Evolutionary conservation across 2,797 vertebrate genomes (phyloP), one percentile per base, ranked within the genome.

Genomic region (Periparus ater): DNA sequence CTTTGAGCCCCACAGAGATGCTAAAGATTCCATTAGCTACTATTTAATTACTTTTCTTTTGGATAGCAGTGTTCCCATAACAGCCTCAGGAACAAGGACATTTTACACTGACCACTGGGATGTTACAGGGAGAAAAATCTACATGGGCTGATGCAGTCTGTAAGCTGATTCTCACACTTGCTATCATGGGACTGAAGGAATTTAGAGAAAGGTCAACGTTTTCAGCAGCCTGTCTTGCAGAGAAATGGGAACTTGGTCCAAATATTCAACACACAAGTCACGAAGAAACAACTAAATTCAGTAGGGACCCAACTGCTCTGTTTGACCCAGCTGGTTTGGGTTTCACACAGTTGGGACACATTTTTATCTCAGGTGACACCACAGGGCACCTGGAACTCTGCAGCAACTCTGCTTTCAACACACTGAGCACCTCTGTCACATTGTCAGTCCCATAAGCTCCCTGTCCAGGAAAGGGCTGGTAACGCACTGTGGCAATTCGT

Each of bases 391-490:
- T 63, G 78, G 45, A 89, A 76, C 47, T 42, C 11, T 15, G 8
- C 20, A 55, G 42, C 48, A 94, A 15, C 7, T 67, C 60, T 15
- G 8, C 10, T 27, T 45, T 71, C 79, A 85, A 61, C 8, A 67
- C 6, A 65, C 27, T 21, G n/a, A 78, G 25, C 36, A 83, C 12
- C 70, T 79, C 74, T 77, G 40, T 29, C 54, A 66, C 80, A 27
- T 42, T 60, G 55, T 60, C 73, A 79, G 58, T 34, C 55, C 11
- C 71, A 67, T 26, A 82, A 32, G 47, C 53, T 89, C 83, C 71
- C 62, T 77, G 78, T 81, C 91, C 75, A 91, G 92, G 89, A 96
- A 96, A 97, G 79, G 79, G 63, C 68, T 89, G 81, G 89, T 80
- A 96, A 94, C 54, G 68, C 76, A 63, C 78, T 94, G 61, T 62